Evolutionary conservation across 1,140 invertebrate genomes (phyloP).

Genomic region (Rhyzopertha dominica): DNA sequence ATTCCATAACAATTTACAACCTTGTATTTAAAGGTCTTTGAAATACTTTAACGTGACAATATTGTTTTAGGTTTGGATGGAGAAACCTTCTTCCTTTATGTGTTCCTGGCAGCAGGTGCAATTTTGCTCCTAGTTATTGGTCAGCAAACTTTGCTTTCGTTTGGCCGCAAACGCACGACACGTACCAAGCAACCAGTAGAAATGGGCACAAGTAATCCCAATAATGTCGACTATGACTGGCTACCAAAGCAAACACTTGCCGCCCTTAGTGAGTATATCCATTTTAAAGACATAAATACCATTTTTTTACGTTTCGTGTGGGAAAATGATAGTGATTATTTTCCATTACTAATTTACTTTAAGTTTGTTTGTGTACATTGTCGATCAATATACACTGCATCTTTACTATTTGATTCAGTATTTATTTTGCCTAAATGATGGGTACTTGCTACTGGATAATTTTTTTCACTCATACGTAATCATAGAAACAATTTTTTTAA

Average conservation of each 20-base stretch:
- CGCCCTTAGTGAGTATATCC: conserved; percentile 66
- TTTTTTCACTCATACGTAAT: too few relatives aligned
- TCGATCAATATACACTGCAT: not conserved
- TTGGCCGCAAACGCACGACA: conserved; percentile 58
- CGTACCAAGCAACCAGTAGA: conserved; percentile 62
- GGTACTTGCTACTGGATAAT: conserved; percentile 7
- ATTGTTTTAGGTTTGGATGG: conserved; percentile 72
- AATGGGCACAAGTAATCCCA: conserved; percentile 79
- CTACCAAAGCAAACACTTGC: conserved; percentile 86
- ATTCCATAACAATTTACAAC: too few relatives aligned
- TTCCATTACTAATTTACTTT: conserved; percentile 10
- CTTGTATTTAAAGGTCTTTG: too few relatives aligned
- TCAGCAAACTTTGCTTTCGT: conserved; percentile 82
- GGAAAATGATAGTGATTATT: conserved; percentile 4
- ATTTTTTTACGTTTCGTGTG: conserved; percentile 16
- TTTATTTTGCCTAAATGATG: not conserved
- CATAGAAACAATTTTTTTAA: too few relatives aligned
- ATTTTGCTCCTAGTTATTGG: conserved; percentile 83
- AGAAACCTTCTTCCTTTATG: conserved; percentile 97
- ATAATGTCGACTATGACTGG: conserved; percentile 98
- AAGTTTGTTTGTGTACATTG: conserved; percentile 3
- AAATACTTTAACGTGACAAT: too few relatives aligned
- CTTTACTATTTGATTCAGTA: conserved; percentile 6
- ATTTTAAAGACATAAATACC: conserved; percentile 4
- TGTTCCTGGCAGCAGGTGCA: conserved; percentile 85